A percentile compares a stretch with the other conserved stretches of the same genome.
Evolutionary conservation across 2,888 invertebrate species (phyloP).

Genomic region (Axea sp.): DNA sequence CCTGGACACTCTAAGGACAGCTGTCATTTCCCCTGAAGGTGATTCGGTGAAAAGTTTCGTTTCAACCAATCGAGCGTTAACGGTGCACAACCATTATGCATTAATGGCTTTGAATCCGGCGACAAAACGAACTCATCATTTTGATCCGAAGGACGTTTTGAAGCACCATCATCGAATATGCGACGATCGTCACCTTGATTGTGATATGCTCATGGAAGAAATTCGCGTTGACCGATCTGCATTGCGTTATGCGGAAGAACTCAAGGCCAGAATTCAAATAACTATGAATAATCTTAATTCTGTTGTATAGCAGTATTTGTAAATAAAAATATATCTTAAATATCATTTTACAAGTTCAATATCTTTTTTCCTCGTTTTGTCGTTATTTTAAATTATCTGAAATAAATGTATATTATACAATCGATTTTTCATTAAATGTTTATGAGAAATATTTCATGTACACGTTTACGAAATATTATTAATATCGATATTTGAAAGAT

Average conservation of each 20-base stretch:
- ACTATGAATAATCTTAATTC: constrained; percentile 64
- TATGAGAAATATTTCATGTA: too few species aligned
- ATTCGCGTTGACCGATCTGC: constrained; percentile 70
- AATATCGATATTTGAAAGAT: too few species aligned
- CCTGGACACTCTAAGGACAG: constrained; percentile 81
- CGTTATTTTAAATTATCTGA: too few species aligned
- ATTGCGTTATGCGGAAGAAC: constrained; percentile 70
- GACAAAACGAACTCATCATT: constrained; percentile 81
- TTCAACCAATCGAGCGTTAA: constrained; percentile 83
- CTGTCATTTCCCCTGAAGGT: constrained; percentile 82
- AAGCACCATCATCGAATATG: constrained; percentile 85
- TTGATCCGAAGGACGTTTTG: constrained; percentile 82
- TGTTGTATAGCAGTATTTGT: constrained; percentile 41
- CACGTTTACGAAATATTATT: too few species aligned
- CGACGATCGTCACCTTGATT: constrained; percentile 72
- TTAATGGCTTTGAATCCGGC: constrained; percentile 82
- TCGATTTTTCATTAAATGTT: too few species aligned
- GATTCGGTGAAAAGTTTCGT: constrained; percentile 88
- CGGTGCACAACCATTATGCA: constrained; percentile 89
- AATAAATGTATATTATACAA: too few species aligned
- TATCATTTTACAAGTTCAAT: too few species aligned
- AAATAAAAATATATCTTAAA: constrained; percentile 51
- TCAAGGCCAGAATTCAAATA: constrained; percentile 68
- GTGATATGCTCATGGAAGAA: constrained; percentile 72
- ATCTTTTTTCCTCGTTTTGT: neutral